Evolutionary conservation across 2,113 vertebrate genomes (phyloP).

Genomic region (Gallinago jamesoni): DNA sequence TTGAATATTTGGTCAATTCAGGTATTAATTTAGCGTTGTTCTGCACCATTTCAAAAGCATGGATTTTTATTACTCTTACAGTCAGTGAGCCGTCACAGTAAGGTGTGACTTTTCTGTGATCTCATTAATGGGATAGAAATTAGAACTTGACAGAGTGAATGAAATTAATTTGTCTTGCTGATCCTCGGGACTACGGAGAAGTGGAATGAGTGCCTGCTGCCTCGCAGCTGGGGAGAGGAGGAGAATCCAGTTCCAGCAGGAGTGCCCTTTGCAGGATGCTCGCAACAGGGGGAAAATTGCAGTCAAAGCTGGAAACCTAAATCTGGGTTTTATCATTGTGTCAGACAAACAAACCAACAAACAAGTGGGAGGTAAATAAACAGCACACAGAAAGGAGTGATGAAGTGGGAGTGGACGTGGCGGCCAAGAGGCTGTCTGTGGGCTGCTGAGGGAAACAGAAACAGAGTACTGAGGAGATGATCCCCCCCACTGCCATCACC

Average conservation of each 20-base stretch:
- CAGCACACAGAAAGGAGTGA: not conserved
- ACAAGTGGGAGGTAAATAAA: not conserved
- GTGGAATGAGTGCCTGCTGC: not conserved
- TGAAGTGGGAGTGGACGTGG: rapidly evolving
- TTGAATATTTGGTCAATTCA: not conserved
- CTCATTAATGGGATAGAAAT: not conserved
- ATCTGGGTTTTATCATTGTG: not conserved
- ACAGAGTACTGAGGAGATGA: not conserved
- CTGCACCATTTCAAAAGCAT: not conserved
- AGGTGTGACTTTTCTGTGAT: not conserved
- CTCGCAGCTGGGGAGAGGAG: not conserved
- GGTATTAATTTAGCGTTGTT: not conserved
- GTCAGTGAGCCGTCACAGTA: not conserved
- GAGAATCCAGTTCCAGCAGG: not conserved
- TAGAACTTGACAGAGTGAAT: not conserved
- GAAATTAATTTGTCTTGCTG: not conserved
- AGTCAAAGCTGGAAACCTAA: not conserved
- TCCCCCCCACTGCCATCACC: not conserved
- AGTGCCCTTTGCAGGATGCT: not conserved
- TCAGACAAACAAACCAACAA: not conserved
- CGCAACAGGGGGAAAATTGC: not conserved
- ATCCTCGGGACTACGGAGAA: not conserved
- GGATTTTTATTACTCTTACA: not conserved
- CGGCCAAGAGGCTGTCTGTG: not conserved
- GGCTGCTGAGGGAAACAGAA: not conserved